Evolutionary conservation across 2,113 vertebrate genomes (phyloP), one percentile per base, ranked within the genome.

Genomic region (Archocentrus centrarchus): DNA sequence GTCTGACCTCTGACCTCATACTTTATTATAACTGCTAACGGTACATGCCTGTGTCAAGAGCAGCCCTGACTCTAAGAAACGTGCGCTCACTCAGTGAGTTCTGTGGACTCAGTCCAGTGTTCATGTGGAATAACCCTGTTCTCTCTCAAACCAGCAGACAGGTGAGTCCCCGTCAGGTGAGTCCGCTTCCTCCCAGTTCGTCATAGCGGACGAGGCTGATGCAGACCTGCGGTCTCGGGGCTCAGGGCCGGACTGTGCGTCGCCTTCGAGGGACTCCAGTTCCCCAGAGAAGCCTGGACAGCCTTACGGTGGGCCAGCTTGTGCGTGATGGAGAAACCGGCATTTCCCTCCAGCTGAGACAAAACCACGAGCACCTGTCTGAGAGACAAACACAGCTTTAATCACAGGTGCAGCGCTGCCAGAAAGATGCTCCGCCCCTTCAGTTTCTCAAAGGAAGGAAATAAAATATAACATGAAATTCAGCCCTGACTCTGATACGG

Each of bases 341-440:
- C 97, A 0, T 99, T 99, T 60, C 97, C 98, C 88, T 99, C 98
- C 94, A 99, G 94, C 95, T 98, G 98, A 27, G 98, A 98, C 75
- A 99, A 92, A 86, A 99, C 97, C 96, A 98, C 97, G 83, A 99
- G 92, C 88, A 98, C 98, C 96, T 98, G 98, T 90, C 97, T 99
- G 95, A 2, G 35, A 81, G 15, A 77, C 53, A 88, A 30, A 58
- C 13, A 58, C 3, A 39, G 60, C 1, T 11, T 9, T 11, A 11
- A 8, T 55, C 44, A 76, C 53, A 59, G 20, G 47, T 9, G 68
- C 20, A 73, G 44, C 4, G 44, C 44, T 47, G 44, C 44, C 44
- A 47, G 44, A 47, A 35, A 73, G 27, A 53, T 20, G 66, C 66
- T 13, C 44, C 66, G 10, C 66, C 66, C 44, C 24, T 53, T 53